Base-by-base conservation (phyloP, 2,797 vertebrate genomes). In the Simalia tracyae region DNA sequence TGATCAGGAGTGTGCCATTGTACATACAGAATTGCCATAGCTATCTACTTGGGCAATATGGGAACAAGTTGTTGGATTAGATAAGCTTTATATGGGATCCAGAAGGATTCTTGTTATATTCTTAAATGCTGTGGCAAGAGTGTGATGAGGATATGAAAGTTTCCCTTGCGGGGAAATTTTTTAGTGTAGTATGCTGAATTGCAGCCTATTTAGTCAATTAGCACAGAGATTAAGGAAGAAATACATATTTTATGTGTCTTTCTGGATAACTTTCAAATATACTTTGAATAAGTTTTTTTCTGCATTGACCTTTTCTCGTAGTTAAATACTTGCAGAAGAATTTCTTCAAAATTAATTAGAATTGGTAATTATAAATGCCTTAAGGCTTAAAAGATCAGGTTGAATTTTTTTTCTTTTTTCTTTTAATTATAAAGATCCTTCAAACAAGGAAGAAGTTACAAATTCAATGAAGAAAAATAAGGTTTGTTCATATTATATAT, bases 401-500 rank as follows among this genome's bases (percentile, higher is more conserved):
- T 64, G 46, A 86, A 8, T 26, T 56, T 92, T 64, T 84, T 6
- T 22, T 1, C 63, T 68, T 92, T 54, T 84, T 54, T 92, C 17
- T 92, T 66, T n/a, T 87, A 10, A 31, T 84, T 64, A 84, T 87
- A 56, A 64, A 96, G 95, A 93, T 92, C 92, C 95, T 96, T 95
- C 95, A 84, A 72, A 81, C 93, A 91, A 87, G 91, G 96, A 96
- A 93, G 94, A 95, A 93, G 94, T 94, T 95, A 97, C 95, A 96
- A 95, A 95, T 90, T 89, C 93, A 94, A 36, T 93, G 94, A 97
- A 96, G 95, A 96, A 94, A 92, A 96, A 95, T 89, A 97, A 97
- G 97, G 97, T 98, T 96, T 92, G 97, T 98, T 96, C 87, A 96
- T 31, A 31, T 59, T 66, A 68, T 64, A 68, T 64, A 90, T 91